Percentiles rank a stretch among this genome's conserved stretches.
phyloP scores from a whole-genome alignment of 2,797 vertebrate genomes.

The Mus caroli region DNA sequence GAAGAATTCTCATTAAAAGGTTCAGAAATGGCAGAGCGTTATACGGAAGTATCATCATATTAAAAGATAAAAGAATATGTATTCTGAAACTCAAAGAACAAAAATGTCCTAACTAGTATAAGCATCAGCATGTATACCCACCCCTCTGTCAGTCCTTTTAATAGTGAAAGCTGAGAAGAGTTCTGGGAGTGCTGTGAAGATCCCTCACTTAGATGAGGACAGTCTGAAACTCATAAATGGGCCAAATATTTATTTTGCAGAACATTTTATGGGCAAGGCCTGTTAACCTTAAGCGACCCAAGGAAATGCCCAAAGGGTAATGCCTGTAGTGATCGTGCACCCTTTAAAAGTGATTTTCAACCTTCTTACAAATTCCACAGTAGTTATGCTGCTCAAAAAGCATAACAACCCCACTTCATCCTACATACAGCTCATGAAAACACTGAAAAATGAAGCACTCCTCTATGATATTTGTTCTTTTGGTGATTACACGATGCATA shows the following conservation, averaged over 20 bases:
- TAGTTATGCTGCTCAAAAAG: constrained; percentile 1
- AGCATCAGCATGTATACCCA: background rate
- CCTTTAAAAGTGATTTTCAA: constrained; percentile 65
- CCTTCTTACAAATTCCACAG: constrained; percentile 39
- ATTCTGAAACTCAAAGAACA: constrained; percentile 12
- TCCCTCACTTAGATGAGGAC: constrained; percentile 12
- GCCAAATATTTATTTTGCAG: constrained; percentile 59
- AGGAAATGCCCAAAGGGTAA: constrained; percentile 32
- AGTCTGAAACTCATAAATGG: constrained; percentile 41
- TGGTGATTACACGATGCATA: background rate
- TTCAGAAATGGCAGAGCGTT: background rate
- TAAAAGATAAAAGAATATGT: background rate
- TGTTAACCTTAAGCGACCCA: constrained; percentile 59
- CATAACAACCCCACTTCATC: background rate
- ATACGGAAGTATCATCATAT: background rate
- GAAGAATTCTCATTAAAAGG: background rate
- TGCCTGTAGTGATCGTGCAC: background rate
- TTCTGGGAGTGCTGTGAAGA: background rate
- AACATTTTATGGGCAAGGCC: constrained; percentile 14
- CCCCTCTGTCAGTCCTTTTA: background rate
- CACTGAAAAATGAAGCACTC: background rate
- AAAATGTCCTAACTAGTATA: background rate
- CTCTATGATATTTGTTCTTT: constrained; percentile 24
- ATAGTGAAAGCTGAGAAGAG: background rate
- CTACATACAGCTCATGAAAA: constrained; percentile 3